Conservation (phyloP, 1,140 invertebrate genomes). For the Drosophila pandora region DNA sequence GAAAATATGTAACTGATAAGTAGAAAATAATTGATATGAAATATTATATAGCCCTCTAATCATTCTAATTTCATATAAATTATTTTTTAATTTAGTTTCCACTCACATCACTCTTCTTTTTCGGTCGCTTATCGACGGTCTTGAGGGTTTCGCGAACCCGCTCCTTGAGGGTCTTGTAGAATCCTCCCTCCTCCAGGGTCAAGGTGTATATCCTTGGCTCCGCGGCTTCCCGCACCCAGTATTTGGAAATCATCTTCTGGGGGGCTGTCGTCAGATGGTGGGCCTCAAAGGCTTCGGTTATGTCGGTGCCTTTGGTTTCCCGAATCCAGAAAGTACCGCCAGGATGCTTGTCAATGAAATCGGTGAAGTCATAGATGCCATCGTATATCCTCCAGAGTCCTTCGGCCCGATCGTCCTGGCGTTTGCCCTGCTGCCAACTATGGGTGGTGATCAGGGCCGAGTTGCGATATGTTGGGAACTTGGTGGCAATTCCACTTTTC, state of each 20-base stretch:
- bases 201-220: conserved; percentile 86
- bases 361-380: conserved; percentile 87
- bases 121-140: conserved; percentile 81
- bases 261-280: conserved; percentile 85
- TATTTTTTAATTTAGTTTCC: too few species aligned
- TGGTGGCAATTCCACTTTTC: conserved; percentile 71
- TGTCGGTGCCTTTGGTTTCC: conserved; percentile 88
- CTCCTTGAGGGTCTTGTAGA: conserved; percentile 87
- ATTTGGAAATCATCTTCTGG: conserved; percentile 86
- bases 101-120: conserved; percentile 77
- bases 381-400: conserved; percentile 89
- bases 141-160: conserved; percentile 84
- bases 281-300: conserved; percentile 89
- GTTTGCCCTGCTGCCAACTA: conserved; percentile 86
- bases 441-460: conserved; percentile 63
- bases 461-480: conserved; percentile 76
- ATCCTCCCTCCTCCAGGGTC: conserved; percentile 88
- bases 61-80: too few species aligned
- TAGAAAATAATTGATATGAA: conserved; percentile 2
- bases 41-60: not conserved
- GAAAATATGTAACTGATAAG: conserved; percentile 26
- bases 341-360: conserved; percentile 87
- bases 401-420: conserved; percentile 87
- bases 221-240: conserved; percentile 85
- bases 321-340: conserved; percentile 88